Evolutionary conservation across 2,113 vertebrate species (phyloP).

Genomic region (Pygoscelis adeliae): DNA sequence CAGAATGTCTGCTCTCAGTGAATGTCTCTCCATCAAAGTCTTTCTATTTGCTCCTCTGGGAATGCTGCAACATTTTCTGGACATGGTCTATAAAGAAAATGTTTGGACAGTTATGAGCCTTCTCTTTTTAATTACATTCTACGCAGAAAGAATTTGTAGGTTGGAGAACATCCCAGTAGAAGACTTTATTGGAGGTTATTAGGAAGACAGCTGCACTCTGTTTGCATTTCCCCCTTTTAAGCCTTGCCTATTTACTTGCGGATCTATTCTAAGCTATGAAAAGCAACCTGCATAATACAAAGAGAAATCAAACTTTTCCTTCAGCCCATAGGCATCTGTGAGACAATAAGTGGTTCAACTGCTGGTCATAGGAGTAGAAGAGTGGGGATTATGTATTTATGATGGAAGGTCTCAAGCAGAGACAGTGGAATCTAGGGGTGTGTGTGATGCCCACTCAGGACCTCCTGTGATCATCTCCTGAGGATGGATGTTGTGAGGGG

Average conservation of each 20-base stretch:
- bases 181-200: not conserved
- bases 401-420: not conserved
- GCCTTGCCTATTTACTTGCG: not conserved
- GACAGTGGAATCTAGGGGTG: fast-evolving
- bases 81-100: not conserved
- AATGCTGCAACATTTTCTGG: not conserved
- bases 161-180: not conserved
- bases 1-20: not conserved
- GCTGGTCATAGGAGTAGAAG: not conserved
- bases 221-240: not conserved
- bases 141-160: not conserved
- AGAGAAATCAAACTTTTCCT: not conserved
- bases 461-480: not conserved
- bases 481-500: not conserved
- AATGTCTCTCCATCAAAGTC: not conserved
- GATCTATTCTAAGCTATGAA: not conserved
- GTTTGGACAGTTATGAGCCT: not conserved
- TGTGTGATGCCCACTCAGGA: fast-evolving
- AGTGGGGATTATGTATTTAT: not conserved
- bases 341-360: not conserved
- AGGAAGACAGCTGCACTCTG: not conserved
- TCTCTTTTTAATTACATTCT: not conserved
- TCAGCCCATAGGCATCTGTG: not conserved
- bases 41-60: not conserved
- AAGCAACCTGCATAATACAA: not conserved